Conservation (phyloP, 2,113 vertebrate genomes). For the Limnothrissa miodon region DNA sequence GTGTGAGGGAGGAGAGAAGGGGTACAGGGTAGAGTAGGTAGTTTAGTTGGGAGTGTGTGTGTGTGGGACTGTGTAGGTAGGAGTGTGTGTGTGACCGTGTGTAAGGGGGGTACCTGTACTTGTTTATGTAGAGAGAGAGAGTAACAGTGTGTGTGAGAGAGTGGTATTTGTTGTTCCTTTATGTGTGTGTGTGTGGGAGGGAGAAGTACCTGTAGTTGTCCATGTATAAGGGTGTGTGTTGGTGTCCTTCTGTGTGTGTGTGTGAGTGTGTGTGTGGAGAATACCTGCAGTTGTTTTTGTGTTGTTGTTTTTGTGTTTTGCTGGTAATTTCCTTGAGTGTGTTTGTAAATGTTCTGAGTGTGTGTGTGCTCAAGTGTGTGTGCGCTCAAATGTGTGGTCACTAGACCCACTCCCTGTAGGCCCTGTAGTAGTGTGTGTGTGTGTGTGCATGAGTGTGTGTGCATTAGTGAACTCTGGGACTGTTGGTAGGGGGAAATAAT, state of each 20-base stretch:
- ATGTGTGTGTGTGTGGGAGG: neutral
- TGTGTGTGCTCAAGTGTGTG: too few species aligned
- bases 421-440: constrained; percentile 51
- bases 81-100: neutral
- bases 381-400: constrained; percentile 42
- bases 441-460: neutral
- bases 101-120: too few species aligned
- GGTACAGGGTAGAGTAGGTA: neutral
- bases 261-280: too few species aligned
- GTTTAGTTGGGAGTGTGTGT: neutral
- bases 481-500: too few species aligned
- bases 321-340: too few species aligned
- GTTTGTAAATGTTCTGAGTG: too few species aligned
- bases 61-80: neutral
- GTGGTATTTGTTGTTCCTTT: neutral
- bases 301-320: too few species aligned
- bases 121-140: neutral
- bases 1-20: too few species aligned
- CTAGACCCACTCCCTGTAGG: too few species aligned
- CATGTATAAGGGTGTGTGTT: neutral
- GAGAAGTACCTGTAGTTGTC: neutral
- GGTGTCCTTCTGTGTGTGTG: too few species aligned
- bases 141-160: neutral
- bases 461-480: too few species aligned
- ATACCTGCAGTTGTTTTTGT: too few species aligned